Percentiles rank a stretch among this genome's conserved stretches.
Conservation (phyloP, 2,888 invertebrate species). For the Schrankia costaestrigalis region DNA sequence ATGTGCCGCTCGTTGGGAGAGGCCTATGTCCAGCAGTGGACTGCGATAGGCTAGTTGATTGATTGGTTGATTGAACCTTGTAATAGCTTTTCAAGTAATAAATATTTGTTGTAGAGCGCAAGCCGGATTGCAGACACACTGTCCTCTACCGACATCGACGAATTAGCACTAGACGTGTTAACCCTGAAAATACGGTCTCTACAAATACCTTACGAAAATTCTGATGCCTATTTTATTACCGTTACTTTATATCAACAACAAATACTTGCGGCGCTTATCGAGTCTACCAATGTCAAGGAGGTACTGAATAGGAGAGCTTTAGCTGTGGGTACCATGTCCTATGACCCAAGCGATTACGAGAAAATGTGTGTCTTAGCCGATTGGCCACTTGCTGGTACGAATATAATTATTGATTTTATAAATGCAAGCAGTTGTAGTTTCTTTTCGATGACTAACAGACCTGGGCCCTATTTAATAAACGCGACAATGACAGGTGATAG, state of each 20-base stretch:
- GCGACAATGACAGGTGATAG: too few relatives aligned
- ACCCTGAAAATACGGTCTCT: slow-evolving; percentile 37
- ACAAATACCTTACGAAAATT: slow-evolving; percentile 41
- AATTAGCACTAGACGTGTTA: neutral
- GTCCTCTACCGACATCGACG: too few relatives aligned
- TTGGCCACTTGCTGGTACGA: slow-evolving; percentile 58
- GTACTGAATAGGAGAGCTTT: slow-evolving; percentile 20
- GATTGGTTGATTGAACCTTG: too few relatives aligned
- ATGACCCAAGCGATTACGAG: slow-evolving; percentile 66
- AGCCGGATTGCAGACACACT: too few relatives aligned
- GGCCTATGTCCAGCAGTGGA: too few relatives aligned
- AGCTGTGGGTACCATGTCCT: slow-evolving; percentile 49
- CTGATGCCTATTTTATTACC: slow-evolving; percentile 40
- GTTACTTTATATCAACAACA: slow-evolving; percentile 55
- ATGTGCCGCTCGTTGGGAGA: too few relatives aligned
- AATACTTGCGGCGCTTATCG: slow-evolving; percentile 43
- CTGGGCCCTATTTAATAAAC: too few relatives aligned
- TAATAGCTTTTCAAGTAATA: too few relatives aligned
- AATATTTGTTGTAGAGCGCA: too few relatives aligned
- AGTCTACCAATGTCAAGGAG: slow-evolving; percentile 38
- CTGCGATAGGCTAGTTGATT: too few relatives aligned
- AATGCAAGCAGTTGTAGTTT: too few relatives aligned
- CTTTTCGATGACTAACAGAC: too few relatives aligned
- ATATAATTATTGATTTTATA: neutral
- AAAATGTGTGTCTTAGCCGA: slow-evolving; percentile 64